A percentile compares a stretch with the other conserved stretches of the same genome.
Conservation (phyloP, 2,113 vertebrate genomes). For the Campylomormyrus numenius region DNA sequence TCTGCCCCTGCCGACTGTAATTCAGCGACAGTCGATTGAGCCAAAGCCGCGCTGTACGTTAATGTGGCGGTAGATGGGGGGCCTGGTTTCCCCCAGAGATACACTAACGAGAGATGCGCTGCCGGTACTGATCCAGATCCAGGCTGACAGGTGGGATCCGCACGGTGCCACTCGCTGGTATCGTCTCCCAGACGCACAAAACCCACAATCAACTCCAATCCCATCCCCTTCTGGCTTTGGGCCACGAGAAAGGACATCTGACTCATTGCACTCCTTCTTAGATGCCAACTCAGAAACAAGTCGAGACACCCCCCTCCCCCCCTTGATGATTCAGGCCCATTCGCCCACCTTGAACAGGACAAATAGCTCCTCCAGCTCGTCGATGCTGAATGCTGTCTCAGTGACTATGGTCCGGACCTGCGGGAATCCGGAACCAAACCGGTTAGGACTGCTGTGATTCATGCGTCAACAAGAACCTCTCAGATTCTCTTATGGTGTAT, state of each 20-base stretch:
- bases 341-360: slow-evolving; percentile 87
- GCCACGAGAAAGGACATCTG: neutral
- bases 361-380: slow-evolving; percentile 90
- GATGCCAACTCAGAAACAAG: neutral
- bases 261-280: neutral
- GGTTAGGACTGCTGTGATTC: neutral
- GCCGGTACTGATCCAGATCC: neutral
- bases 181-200: neutral
- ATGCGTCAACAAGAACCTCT: neutral
- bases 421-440: neutral
- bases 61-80: neutral
- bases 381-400: slow-evolving; percentile 86
- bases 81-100: neutral
- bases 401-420: slow-evolving; percentile 93
- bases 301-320: neutral
- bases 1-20: neutral
- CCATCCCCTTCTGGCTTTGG: neutral
- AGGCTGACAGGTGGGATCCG: neutral
- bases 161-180: neutral
- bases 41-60: neutral
- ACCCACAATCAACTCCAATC: neutral
- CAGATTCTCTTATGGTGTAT: neutral
- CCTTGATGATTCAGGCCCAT: neutral
- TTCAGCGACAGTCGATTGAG: neutral
- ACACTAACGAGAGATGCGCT: neutral